phyloP scores from a whole-genome alignment of 2,888 invertebrate genomes.

The Lasioglossum figueresi region DNA sequence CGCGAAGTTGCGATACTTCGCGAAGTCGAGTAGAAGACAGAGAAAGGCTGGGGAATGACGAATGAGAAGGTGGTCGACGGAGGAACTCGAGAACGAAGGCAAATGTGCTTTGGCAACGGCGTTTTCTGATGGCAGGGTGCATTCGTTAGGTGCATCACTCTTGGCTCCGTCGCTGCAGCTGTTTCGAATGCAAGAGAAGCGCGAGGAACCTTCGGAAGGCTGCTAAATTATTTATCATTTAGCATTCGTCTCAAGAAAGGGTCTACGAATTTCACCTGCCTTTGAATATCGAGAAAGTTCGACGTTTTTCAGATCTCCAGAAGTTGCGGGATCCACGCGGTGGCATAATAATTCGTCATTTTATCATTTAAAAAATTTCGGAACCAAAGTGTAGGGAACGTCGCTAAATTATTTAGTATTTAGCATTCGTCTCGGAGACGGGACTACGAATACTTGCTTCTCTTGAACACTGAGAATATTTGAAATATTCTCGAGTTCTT shows the following conservation, averaged over 20 bases:
- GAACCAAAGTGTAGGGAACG: neutral
- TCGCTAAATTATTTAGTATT: neutral
- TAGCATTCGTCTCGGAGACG: neutral
- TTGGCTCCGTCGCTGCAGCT: neutral
- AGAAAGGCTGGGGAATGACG: conserved; percentile 18
- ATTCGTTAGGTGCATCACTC: neutral
- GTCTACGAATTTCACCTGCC: neutral
- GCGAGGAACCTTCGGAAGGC: neutral
- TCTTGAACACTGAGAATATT: neutral
- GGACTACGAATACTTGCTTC: neutral
- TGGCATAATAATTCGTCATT: neutral
- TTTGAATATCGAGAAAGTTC: neutral
- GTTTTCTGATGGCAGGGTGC: neutral
- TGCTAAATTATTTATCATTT: conserved; percentile 2
- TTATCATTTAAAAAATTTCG: neutral
- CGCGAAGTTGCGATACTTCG: conserved; percentile 72
- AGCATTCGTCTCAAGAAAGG: neutral
- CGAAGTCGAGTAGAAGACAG: conserved; percentile 43
- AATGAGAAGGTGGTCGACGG: conserved; percentile 11
- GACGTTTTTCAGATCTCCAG: neutral
- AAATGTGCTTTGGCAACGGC: conserved; percentile 16
- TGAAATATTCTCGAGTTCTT: neutral
- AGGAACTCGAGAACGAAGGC: conserved; percentile 4
- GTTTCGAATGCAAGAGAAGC: neutral
- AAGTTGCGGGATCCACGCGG: neutral